phyloP scores from a whole-genome alignment of 2,797 vertebrate species.

The Semotilus atromaculatus region DNA sequence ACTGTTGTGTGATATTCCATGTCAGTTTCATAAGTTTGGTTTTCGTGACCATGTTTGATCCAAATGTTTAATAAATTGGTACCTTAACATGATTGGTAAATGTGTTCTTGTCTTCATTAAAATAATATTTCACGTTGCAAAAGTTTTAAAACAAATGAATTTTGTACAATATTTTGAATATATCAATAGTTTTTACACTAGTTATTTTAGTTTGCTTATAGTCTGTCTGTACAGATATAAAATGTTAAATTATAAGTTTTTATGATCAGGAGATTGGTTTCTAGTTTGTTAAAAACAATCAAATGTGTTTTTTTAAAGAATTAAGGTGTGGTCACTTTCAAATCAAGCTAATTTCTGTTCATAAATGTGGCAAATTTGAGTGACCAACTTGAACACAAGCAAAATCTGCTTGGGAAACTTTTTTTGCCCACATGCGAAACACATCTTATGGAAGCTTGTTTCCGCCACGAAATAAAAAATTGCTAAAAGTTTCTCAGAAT shows the following conservation, averaged over 20 bases:
- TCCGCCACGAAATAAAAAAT: too few species aligned
- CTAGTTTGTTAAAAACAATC: not conserved
- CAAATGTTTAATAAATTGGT: conserved; percentile 55
- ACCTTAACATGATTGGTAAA: conserved; percentile 2
- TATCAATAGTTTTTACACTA: not conserved
- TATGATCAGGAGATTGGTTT: not conserved
- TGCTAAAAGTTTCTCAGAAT: too few species aligned
- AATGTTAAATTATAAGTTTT: not conserved
- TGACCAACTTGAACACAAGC: not conserved
- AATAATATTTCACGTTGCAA: not conserved
- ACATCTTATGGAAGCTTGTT: too few species aligned
- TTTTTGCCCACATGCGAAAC: not conserved
- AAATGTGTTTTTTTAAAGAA: not conserved
- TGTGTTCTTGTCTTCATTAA: conserved; percentile 12
- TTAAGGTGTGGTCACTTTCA: not conserved
- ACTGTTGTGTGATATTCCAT: conserved; percentile 39
- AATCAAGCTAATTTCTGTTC: not conserved
- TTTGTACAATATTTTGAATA: not conserved
- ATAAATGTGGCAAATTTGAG: not conserved
- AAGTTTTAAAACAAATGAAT: not conserved
- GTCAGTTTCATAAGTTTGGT: conserved; percentile 23
- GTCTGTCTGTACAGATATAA: not conserved
- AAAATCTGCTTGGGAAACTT: not conserved
- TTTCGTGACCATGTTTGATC: conserved; percentile 43
- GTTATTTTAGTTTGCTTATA: not conserved